Percentiles rank a stretch among this genome's conserved stretches.
These are phyloP conservation scores for Microhierax caerulescens DNA, from an alignment of 2,797 vertebrate species.

Conservation along the genomic window DNA sequence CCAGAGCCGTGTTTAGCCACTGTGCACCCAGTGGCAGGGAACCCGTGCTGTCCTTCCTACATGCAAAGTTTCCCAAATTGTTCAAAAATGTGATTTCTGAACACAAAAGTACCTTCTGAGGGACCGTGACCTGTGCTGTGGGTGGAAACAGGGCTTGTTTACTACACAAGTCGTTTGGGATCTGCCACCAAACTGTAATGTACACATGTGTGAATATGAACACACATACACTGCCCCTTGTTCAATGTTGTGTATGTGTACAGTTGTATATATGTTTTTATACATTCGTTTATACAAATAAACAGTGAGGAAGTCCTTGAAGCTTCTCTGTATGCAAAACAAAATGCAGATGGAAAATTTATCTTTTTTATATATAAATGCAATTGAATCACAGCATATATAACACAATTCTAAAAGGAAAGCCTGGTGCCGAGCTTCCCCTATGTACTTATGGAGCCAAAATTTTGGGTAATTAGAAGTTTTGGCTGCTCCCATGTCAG, in stretches of 20 bases:
- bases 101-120: neutral
- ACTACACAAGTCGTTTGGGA: neutral
- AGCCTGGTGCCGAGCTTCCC: neutral
- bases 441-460: neutral
- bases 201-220: neutral
- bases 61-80: neutral
- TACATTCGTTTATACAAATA: neutral
- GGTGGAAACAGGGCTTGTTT: neutral
- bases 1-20: neutral
- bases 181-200: neutral
- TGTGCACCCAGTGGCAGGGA: neutral
- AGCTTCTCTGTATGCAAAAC: neutral
- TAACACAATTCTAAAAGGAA: neutral
- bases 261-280: neutral
- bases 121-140: neutral
- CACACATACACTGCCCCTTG: neutral
- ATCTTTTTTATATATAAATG: neutral
- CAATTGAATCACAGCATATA: neutral
- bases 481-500: neutral
- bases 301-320: slow-evolving; percentile 13
- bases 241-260: neutral
- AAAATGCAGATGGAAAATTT: slow-evolving; percentile 34
- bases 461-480: neutral
- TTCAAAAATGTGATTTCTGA: neutral
- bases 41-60: neutral